Percentiles rank a stretch among this genome's conserved stretches.
Conservation (phyloP, 1,140 invertebrate genomes). For the Trypoxylus dichotomus region DNA sequence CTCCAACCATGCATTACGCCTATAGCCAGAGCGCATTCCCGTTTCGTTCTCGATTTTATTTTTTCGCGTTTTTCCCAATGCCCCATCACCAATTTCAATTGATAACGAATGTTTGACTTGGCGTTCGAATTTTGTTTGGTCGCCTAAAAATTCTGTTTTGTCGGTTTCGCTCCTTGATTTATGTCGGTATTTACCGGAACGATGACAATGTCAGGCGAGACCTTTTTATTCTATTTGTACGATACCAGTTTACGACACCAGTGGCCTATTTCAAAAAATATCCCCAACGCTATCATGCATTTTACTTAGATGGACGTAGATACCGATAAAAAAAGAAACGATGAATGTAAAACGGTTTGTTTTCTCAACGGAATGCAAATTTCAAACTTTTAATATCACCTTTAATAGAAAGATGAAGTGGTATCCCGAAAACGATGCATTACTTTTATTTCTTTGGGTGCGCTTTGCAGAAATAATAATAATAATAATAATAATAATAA, state of each 20-base stretch:
- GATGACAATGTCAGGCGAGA: constrained; percentile 1
- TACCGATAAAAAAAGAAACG: background rate
- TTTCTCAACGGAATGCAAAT: too few species aligned
- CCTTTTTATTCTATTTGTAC: constrained; percentile 7
- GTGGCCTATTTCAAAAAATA: background rate
- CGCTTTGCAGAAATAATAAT: too few species aligned
- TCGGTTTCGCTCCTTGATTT: constrained; percentile 9
- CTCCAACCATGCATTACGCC: background rate
- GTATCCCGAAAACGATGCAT: too few species aligned
- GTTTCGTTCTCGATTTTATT: background rate
- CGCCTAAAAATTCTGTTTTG: constrained; percentile 11
- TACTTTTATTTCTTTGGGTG: too few species aligned
- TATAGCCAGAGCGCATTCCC: background rate
- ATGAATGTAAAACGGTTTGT: background rate
- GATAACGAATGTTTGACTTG: constrained; percentile 19
- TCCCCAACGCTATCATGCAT: background rate
- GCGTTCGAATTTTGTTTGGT: constrained; percentile 17
- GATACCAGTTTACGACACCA: background rate
- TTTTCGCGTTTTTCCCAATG: constrained; percentile 3
- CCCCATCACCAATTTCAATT: constrained; percentile 18
- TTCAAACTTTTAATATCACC: too few species aligned
- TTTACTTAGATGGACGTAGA: background rate
- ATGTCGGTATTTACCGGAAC: constrained; percentile 9
- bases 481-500: too few species aligned
- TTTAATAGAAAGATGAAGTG: too few species aligned